Conservation (phyloP, 2,888 invertebrate species). For the Leptinotarsa tumamoca region DNA sequence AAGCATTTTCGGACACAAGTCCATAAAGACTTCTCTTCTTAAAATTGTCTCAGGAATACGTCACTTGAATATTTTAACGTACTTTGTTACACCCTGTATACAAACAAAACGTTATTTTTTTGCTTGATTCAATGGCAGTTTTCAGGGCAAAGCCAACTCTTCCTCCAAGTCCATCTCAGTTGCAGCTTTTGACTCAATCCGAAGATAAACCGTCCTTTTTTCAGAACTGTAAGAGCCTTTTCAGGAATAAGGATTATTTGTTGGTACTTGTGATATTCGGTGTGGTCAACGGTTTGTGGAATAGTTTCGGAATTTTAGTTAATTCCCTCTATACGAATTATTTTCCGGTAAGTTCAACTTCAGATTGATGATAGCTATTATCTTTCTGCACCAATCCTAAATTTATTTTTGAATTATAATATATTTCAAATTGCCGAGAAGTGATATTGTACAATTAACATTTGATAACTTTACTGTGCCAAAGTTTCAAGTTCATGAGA, state of each 20-base stretch:
- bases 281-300: slow-evolving; percentile 70
- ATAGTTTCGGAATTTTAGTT: slow-evolving; percentile 72
- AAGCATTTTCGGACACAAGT: too few relatives aligned
- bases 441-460: too few relatives aligned
- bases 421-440: too few relatives aligned
- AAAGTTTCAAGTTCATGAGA: too few relatives aligned
- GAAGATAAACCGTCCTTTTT: slow-evolving; percentile 43
- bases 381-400: too few relatives aligned
- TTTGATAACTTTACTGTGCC: too few relatives aligned
- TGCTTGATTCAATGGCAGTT: slow-evolving; percentile 71
- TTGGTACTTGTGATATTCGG: slow-evolving; percentile 65
- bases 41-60: too few relatives aligned
- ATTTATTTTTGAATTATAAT: too few relatives aligned
- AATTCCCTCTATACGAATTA: slow-evolving; percentile 70
- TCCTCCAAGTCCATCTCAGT: slow-evolving; percentile 78
- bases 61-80: too few relatives aligned
- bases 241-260: slow-evolving; percentile 55
- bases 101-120: slow-evolving; percentile 70
- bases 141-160: slow-evolving; percentile 87
- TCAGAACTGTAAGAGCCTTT: slow-evolving; percentile 50
- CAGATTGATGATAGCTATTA: too few relatives aligned
- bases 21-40: not conserved
- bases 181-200: slow-evolving; percentile 53
- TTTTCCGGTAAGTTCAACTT: slow-evolving; percentile 67
- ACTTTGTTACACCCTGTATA: not conserved